A percentile compares a stretch with the other conserved stretches of the same genome.
Evolutionary conservation across 2,113 vertebrate genomes (phyloP).

Genomic region (Rafetus swinhoei): DNA sequence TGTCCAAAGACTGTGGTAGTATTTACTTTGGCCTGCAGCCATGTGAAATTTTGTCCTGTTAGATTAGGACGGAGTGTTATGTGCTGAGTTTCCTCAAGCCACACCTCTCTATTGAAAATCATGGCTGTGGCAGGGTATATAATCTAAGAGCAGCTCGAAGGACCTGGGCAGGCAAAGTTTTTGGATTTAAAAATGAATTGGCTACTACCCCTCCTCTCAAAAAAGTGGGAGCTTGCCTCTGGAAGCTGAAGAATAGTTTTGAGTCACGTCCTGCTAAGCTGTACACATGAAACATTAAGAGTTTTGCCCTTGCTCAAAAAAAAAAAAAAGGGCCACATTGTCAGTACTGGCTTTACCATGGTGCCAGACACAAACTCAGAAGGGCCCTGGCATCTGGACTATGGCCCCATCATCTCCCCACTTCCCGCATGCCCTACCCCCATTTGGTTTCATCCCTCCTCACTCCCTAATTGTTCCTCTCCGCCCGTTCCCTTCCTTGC

Average conservation of each 20-base stretch:
- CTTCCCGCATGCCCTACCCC: no score
- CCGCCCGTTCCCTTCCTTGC: no score
- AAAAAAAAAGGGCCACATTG: background rate
- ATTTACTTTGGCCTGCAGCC: constrained; percentile 64
- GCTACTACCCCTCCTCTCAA: background rate
- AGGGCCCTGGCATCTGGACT: no score
- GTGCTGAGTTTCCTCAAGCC: background rate
- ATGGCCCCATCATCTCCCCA: no score
- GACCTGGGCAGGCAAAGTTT: background rate
- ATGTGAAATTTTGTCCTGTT: constrained; percentile 41
- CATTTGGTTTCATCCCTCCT: no score
- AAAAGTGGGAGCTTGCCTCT: background rate
- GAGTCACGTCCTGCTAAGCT: background rate
- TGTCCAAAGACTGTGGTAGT: background rate
- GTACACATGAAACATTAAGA: background rate
- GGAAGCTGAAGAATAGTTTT: background rate
- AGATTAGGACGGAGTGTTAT: background rate
- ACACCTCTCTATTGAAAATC: background rate
- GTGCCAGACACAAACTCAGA: no score
- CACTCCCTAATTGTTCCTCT: no score
- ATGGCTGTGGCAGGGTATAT: background rate
- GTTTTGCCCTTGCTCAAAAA: background rate
- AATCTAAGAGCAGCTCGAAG: background rate
- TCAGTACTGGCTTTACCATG: no score
- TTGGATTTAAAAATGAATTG: background rate